phyloP scores from a whole-genome alignment of 2,888 invertebrate species.

The Diadegma fenestrale region DNA sequence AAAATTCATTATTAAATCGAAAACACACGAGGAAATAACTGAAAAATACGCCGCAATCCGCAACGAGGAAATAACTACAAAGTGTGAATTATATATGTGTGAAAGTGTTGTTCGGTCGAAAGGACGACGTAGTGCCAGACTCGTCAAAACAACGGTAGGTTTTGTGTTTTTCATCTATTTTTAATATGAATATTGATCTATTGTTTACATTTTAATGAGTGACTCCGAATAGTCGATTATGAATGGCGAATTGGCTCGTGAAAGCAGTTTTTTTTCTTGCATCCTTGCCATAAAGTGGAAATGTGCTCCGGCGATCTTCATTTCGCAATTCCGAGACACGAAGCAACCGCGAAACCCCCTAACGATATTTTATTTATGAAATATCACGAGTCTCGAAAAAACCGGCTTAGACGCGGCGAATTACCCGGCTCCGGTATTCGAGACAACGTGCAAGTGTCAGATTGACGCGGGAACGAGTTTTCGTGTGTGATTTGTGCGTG shows the following conservation, averaged over 20 bases:
- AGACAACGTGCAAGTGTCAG: slow-evolving; percentile 65
- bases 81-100: slow-evolving; percentile 80
- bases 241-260: not conserved
- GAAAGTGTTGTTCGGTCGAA: slow-evolving; percentile 77
- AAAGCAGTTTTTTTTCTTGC: slow-evolving; percentile 1
- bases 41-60: slow-evolving; percentile 48
- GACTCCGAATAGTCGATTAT: not conserved
- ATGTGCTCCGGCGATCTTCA: not conserved
- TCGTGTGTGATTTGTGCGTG: slow-evolving; percentile 31
- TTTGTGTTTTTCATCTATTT: slow-evolving; percentile 23
- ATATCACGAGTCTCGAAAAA: not conserved
- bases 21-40: slow-evolving; percentile 1
- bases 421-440: slow-evolving; percentile 32
- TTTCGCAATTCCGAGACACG: not conserved
- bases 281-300: not conserved
- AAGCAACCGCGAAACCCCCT: not conserved
- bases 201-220: slow-evolving; percentile 18
- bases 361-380: slow-evolving; percentile 2
- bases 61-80: slow-evolving; percentile 66
- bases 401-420: slow-evolving; percentile 33
- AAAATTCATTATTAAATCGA: not conserved
- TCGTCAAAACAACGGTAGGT: slow-evolving; percentile 80
- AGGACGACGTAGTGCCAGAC: slow-evolving; percentile 77
- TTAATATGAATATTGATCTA: not conserved
- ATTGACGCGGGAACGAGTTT: slow-evolving; percentile 67